A percentile compares a stretch with the other conserved stretches of the same genome.
These are phyloP conservation scores for Macquaria ambigua DNA, from an alignment of 2,113 vertebrate species.

Conservation along the genomic window DNA sequence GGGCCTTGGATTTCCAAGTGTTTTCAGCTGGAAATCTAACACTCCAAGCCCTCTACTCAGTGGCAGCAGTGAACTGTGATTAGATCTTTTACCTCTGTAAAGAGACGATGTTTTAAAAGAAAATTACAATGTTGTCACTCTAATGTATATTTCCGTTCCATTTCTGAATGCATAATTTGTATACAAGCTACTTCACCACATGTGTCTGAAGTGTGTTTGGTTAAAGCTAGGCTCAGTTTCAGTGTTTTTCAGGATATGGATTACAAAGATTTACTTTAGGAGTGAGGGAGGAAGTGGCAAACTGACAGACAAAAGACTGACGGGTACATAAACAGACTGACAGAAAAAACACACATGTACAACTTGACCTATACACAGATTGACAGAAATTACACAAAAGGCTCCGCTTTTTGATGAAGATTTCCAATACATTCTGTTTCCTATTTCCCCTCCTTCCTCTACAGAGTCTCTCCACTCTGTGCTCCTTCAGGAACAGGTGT, in stretches of 20 bases:
- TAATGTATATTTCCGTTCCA: constrained; percentile 50
- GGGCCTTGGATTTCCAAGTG: constrained; percentile 67
- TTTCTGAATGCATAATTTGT: constrained; percentile 52
- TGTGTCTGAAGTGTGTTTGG: constrained; percentile 43
- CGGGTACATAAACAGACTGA: constrained; percentile 40
- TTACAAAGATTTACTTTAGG: constrained; percentile 48
- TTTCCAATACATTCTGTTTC: constrained; percentile 11
- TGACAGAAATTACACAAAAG: constrained; percentile 21
- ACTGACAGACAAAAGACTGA: constrained; percentile 29
- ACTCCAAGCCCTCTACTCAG: constrained; percentile 31
- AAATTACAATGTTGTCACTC: constrained; percentile 49
- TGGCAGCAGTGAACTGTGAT: constrained; percentile 55
- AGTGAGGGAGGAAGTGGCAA: constrained; percentile 33
- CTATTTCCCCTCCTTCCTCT: constrained; percentile 6
- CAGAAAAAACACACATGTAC: constrained; percentile 34
- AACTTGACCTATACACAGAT: neutral
- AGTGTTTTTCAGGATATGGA: constrained; percentile 31
- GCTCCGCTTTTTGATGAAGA: neutral
- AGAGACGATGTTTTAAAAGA: constrained; percentile 35
- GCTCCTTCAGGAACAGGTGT: constrained; percentile 72
- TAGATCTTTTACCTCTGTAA: constrained; percentile 52
- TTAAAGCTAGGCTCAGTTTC: constrained; percentile 25
- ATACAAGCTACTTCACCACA: constrained; percentile 40
- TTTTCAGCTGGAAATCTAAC: constrained; percentile 70
- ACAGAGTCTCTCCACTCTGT: neutral